These are phyloP conservation scores for Xylota segnis DNA, from an alignment of 2,888 invertebrate species.

Conservation along the genomic window DNA sequence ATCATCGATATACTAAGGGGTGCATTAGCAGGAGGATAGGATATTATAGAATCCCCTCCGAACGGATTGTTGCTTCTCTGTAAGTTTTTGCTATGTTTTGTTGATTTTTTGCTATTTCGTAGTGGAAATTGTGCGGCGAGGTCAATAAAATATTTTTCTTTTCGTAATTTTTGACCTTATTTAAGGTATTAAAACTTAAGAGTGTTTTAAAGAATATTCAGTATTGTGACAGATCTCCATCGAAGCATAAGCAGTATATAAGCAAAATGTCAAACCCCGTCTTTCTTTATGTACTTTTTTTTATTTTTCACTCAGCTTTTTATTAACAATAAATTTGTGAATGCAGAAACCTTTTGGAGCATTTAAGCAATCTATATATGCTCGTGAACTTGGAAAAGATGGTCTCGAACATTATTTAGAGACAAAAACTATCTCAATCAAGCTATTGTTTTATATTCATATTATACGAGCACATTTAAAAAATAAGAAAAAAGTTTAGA, in stretches of 20 bases:
- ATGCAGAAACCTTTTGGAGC: constrained; percentile 92
- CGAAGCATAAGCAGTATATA: not conserved
- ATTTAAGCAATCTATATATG: constrained; percentile 94
- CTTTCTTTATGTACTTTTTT: not conserved
- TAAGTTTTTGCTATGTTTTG: too few relatives aligned
- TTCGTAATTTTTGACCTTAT: not conserved
- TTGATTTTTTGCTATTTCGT: not conserved
- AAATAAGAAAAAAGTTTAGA: too few relatives aligned
- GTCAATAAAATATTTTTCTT: not conserved
- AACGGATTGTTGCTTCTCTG: too few relatives aligned
- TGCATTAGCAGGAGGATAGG: too few relatives aligned
- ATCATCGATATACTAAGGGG: too few relatives aligned
- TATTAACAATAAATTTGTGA: constrained; percentile 93
- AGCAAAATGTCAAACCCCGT: constrained; percentile 84
- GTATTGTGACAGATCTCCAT: not conserved
- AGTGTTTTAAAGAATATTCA: not conserved
- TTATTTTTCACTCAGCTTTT: constrained; percentile 86
- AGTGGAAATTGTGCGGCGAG: too few relatives aligned
- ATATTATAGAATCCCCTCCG: too few relatives aligned
- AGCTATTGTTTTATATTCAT: constrained; percentile 76
- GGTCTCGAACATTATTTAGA: constrained; percentile 92
- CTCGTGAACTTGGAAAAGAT: constrained; percentile 93
- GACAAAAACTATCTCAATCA: constrained; percentile 90
- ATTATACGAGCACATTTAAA: too few relatives aligned
- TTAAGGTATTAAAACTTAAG: not conserved